These are phyloP conservation scores for Callipepla squamata DNA, from an alignment of 2,113 vertebrate species.

Conservation along the genomic window DNA sequence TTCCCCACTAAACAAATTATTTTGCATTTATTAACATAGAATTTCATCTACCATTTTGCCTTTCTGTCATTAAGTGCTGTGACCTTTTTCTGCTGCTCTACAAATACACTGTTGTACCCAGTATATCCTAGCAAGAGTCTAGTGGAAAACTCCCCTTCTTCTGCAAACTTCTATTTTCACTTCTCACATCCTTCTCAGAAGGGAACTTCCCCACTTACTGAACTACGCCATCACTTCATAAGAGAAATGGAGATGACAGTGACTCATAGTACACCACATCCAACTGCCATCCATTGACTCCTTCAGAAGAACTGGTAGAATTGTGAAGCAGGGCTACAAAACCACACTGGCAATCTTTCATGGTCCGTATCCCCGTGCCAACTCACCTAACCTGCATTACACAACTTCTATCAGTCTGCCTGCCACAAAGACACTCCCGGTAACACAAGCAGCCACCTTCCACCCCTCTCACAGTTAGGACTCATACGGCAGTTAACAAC, in stretches of 20 bases:
- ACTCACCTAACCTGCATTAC: background rate
- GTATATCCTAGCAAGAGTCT: background rate
- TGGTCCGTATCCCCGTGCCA: background rate
- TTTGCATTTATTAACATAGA: background rate
- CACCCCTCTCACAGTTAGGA: background rate
- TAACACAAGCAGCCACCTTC: background rate
- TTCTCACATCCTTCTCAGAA: background rate
- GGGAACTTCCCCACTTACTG: background rate
- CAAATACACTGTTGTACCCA: background rate
- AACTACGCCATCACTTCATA: background rate
- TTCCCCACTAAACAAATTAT: background rate
- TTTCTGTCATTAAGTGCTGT: background rate
- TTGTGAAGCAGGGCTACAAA: background rate
- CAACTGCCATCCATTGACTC: rapidly evolving
- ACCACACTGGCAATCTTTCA: background rate
- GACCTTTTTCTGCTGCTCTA: background rate
- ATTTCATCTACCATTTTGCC: background rate
- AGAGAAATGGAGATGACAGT: background rate
- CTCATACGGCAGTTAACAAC: background rate
- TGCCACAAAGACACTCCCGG: background rate
- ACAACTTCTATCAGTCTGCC: background rate
- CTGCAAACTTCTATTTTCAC: background rate
- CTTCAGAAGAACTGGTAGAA: background rate
- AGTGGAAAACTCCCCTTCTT: background rate
- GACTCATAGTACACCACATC: background rate